These are phyloP conservation scores for Oeneis ivallda DNA, from an alignment of 2,888 invertebrate genomes.

Conservation along the genomic window DNA sequence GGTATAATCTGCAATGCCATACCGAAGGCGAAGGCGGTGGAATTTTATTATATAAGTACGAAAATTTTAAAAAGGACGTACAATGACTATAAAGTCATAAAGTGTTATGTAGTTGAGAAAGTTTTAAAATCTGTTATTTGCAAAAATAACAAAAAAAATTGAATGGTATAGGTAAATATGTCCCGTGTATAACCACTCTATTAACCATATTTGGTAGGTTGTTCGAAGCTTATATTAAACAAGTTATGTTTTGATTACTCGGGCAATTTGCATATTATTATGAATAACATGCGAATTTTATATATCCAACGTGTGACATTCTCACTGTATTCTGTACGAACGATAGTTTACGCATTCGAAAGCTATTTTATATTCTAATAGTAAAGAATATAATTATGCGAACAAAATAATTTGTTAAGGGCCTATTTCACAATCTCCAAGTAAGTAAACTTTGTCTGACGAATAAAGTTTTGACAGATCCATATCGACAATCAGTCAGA, in stretches of 20 bases:
- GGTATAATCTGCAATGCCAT: too few species aligned
- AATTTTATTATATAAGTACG: too few species aligned
- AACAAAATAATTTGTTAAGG: too few species aligned
- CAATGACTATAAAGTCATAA: too few species aligned
- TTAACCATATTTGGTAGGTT: constrained; percentile 51
- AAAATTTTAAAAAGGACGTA: too few species aligned
- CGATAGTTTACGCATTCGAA: background rate
- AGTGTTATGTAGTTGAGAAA: background rate
- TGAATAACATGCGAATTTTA: constrained; percentile 60
- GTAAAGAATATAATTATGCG: background rate
- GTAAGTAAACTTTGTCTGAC: too few species aligned
- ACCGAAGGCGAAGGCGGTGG: too few species aligned
- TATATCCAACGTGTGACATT: background rate
- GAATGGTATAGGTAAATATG: background rate
- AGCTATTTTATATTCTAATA: background rate
- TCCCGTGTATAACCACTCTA: constrained; percentile 24
- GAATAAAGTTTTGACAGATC: too few species aligned
- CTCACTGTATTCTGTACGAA: background rate
- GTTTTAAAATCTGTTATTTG: background rate
- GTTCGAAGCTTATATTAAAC: constrained; percentile 57
- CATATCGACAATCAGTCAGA: too few species aligned
- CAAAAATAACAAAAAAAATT: background rate
- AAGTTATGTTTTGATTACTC: constrained; percentile 71
- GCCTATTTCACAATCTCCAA: too few species aligned
- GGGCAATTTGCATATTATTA: constrained; percentile 72